Evolutionary conservation across 2,113 vertebrate genomes (phyloP), one percentile per base, ranked within the genome.

Genomic region (Leuciscus idus): DNA sequence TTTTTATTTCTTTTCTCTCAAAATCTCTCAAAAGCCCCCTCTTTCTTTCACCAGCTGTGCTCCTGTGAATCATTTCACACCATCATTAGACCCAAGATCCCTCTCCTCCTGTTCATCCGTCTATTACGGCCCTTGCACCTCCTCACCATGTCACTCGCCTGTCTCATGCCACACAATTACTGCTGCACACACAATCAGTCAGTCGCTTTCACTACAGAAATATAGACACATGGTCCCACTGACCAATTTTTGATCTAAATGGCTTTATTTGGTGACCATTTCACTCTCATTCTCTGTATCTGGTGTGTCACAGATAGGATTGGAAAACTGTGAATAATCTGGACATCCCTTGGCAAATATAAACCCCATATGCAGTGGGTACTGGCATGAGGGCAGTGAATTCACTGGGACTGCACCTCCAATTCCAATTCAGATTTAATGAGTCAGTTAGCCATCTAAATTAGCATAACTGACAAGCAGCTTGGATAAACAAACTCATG

Each of bases 391-490:
- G 48, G 75, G 75, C 61, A 83, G n/a, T 33, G 86, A 87, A 81
- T 64, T 30, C 62, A 50, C 33, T 39, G 8, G 4, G 33, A 70
- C 17, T 36, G 30, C 30, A 62, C 74, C 66, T 28, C 79, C 64
- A 52, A 72, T 68, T 79, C 55, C 68, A 78, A 55, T 33, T 33
- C 76, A 74, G 62, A 77, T 81, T 78, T 89, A 89, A 90, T 88
- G 86, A 89, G 81, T 83, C 83, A 84, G 87, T 90, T 90, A 90
- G 85, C 84, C 78, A 80, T 62, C 80, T 83, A 64, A 89, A 88
- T 90, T 88, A 82, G 17, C 78, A 83, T 84, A 82, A 86, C 78
- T 90, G 90, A 90, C 87, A 89, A 90, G 55, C 52, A n/a, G 57
- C 39, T 48, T 84, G 81, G 81, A 82, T 75, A 87, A 81, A 50